A percentile compares a stretch with the other conserved stretches of the same genome.
phyloP scores from a whole-genome alignment of 2,113 vertebrate genomes.

The Reinhardtius hippoglossoides region DNA sequence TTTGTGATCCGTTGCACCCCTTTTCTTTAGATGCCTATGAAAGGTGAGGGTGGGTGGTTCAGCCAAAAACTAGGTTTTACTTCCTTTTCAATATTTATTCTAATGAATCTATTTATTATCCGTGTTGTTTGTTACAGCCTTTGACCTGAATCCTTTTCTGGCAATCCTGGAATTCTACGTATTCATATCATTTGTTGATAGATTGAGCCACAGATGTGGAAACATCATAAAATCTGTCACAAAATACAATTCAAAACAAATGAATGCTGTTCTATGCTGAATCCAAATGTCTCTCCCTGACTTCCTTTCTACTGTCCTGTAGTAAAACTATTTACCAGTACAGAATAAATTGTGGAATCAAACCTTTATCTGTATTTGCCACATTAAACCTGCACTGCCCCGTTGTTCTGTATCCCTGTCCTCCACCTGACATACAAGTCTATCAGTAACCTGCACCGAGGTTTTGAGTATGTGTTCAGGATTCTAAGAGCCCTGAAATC shows the following conservation, averaged over 20 bases:
- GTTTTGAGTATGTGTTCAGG: slow-evolving; percentile 63
- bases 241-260: background rate
- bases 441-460: slow-evolving; percentile 64
- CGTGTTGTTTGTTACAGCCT: background rate
- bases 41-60: background rate
- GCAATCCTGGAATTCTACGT: background rate
- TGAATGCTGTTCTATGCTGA: background rate
- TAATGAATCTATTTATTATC: background rate
- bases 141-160: background rate
- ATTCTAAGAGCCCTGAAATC: slow-evolving; percentile 60
- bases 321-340: background rate
- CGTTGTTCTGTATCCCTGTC: slow-evolving; percentile 34
- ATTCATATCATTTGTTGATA: background rate
- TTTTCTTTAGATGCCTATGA: too few species aligned
- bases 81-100: background rate
- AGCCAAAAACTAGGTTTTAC: background rate
- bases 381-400: slow-evolving; percentile 25
- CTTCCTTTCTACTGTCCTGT: background rate
- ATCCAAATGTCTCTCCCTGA: slow-evolving; percentile 16
- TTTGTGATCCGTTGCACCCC: too few species aligned
- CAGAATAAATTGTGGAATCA: background rate
- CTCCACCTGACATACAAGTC: slow-evolving; percentile 51
- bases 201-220: background rate
- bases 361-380: slow-evolving; percentile 22
- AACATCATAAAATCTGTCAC: background rate